These are phyloP conservation scores for Sympetrum striolatum DNA, from an alignment of 2,888 invertebrate genomes.

Conservation along the genomic window DNA sequence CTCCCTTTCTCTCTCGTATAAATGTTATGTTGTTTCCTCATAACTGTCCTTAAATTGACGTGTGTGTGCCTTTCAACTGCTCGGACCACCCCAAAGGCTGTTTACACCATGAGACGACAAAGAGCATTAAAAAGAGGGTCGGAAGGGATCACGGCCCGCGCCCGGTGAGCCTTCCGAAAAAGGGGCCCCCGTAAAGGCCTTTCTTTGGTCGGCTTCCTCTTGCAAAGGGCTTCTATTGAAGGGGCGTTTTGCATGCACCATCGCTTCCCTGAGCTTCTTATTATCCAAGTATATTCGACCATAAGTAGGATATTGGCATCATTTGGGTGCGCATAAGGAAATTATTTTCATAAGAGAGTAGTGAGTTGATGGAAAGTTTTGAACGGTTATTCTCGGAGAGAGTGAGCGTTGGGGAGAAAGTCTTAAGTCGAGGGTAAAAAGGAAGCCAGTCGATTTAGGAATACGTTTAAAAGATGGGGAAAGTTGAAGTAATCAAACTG, in stretches of 20 bases:
- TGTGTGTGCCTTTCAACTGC: neutral
- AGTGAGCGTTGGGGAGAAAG: too few relatives aligned
- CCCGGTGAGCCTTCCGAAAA: neutral
- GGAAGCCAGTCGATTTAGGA: neutral
- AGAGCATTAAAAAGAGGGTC: neutral
- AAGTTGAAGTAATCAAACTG: too few relatives aligned
- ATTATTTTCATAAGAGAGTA: too few relatives aligned
- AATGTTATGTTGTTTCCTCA: constrained; percentile 28
- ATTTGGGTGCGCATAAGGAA: too few relatives aligned
- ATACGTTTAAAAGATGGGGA: too few relatives aligned
- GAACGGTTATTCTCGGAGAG: too few relatives aligned
- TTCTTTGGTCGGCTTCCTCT: neutral
- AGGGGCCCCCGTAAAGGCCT: neutral
- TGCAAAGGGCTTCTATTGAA: neutral
- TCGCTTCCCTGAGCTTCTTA: neutral
- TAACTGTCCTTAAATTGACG: constrained; percentile 25
- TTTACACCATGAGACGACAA: neutral
- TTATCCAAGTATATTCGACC: neutral
- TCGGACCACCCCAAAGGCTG: neutral
- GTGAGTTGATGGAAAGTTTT: too few relatives aligned
- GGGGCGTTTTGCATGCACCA: neutral
- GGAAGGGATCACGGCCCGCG: neutral
- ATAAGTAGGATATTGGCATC: too few relatives aligned
- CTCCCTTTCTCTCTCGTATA: too few relatives aligned
- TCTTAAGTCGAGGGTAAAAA: neutral